Base-by-base conservation (phyloP, 1,140 invertebrate species). In the Aphidius ervi region DNA sequence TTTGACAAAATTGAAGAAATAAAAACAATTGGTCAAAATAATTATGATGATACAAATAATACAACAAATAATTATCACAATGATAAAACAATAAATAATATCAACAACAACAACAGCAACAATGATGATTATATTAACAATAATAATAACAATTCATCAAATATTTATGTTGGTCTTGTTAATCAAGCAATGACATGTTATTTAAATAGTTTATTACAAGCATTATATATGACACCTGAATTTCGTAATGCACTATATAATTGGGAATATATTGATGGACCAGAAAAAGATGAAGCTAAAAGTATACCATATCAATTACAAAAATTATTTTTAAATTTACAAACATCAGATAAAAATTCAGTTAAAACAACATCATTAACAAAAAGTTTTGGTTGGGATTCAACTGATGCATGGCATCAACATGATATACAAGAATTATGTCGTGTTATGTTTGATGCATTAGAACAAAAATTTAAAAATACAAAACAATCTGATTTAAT, bases 131-230 rank as follows among this genome's bases (percentile, higher is more conserved):
- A 54, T 46, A 42, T n/a, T 55, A 56, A 46, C 47, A 59, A 10
- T 60, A 67, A 20, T 46, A 23, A 40, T 4, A 58, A 46, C 5
- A 31, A 48, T 39, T 23, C 54, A 42, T 55, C 52, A 62, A 58
- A 59, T 82, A 87, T 80, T 62, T 94, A 91, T 79, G 91, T 94
- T 7, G 94, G 94, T 45, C 79, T 97, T 42, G 91, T 95, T 0
- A 97, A 97, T 77, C 93, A 95, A 77, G 92, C 93, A 1, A 95
- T 95, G 92, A 96, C 94, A 1, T 96, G 94, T 74, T 96, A 96
- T 73, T 81, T 97, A 9, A 97, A 96, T 74, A 94, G 91, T 79
- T 78, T 96, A 37, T 79, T 97, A 2, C 94, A 97, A 79, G 90
- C 91, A 2, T 79, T 97, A 3, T 96, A 85, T 69, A 96, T 97